phyloP scores from a whole-genome alignment of 2,797 vertebrate species.

The Pseudotriccus pelzelni region DNA sequence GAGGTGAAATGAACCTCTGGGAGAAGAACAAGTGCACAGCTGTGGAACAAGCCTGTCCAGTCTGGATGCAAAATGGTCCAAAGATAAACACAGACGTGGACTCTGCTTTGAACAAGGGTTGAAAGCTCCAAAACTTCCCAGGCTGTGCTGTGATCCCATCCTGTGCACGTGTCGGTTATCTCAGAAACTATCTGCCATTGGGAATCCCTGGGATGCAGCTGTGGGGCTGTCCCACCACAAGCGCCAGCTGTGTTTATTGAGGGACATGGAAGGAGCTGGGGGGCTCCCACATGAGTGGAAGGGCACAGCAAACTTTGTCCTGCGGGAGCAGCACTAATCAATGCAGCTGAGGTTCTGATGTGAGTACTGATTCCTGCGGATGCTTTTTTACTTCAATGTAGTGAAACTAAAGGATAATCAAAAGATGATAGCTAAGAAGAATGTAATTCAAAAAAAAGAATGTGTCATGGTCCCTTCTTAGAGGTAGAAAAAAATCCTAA shows the following conservation, averaged over 20 bases:
- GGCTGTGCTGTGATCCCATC: fast-evolving
- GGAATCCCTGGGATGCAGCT: fast-evolving
- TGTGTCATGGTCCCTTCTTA: fast-evolving
- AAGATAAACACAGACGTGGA: neutral
- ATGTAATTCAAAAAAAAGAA: neutral
- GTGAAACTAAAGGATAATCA: fast-evolving
- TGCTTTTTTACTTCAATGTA: neutral
- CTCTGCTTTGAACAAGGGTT: neutral
- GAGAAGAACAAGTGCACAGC: neutral
- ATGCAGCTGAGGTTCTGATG: neutral
- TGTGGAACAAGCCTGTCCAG: neutral
- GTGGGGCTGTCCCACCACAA: fast-evolving
- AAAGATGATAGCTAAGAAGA: neutral
- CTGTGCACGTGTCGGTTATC: fast-evolving
- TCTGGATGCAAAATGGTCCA: neutral
- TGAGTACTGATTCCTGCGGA: neutral
- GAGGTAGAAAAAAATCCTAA: neutral
- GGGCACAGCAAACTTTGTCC: neutral
- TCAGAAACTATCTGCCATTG: neutral
- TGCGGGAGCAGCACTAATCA: neutral
- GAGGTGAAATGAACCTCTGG: neutral
- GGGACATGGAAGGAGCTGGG: neutral
- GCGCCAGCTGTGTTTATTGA: fast-evolving
- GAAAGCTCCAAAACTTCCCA: neutral
- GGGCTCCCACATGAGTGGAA: fast-evolving